Conservation (phyloP, 1,140 invertebrate genomes). For the Cotesia glomerata region DNA sequence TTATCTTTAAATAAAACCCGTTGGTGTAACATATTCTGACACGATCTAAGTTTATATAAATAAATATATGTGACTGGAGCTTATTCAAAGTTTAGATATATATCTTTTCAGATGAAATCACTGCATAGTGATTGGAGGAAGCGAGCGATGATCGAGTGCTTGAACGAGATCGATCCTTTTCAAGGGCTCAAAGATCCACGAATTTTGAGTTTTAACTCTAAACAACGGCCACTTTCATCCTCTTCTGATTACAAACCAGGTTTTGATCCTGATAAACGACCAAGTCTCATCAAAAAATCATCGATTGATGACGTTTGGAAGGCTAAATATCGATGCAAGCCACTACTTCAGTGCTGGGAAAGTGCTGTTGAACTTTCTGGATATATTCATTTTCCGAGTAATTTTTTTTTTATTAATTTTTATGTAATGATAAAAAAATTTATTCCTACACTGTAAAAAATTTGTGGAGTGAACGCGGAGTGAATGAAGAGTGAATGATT, state of each 20-base stretch:
- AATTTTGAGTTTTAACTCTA: slow-evolving; percentile 16
- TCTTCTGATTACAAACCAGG: background rate
- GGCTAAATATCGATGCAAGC: slow-evolving; percentile 24
- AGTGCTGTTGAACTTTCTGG: background rate
- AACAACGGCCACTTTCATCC: slow-evolving; percentile 1
- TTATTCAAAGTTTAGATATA: background rate
- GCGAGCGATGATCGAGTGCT: slow-evolving; percentile 14
- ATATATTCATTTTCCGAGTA: background rate
- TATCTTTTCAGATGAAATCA: slow-evolving; percentile 18
- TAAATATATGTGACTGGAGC: background rate
- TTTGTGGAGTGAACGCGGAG: no score
- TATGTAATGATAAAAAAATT: no score
- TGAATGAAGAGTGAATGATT: no score
- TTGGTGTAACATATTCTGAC: no score
- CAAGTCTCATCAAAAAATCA: background rate
- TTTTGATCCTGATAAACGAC: background rate
- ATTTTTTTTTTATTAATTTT: background rate
- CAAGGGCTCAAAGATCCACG: background rate
- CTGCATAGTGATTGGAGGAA: slow-evolving; percentile 21
- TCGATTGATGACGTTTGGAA: slow-evolving; percentile 15
- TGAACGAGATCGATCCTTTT: background rate
- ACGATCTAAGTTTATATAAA: no score
- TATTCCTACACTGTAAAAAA: no score
- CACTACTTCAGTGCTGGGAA: slow-evolving; percentile 10
- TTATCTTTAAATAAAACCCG: no score